Evolutionary conservation across 2,113 vertebrate species (phyloP), one percentile per base, ranked within the genome.

Genomic region (Typhlomys cinereus): DNA sequence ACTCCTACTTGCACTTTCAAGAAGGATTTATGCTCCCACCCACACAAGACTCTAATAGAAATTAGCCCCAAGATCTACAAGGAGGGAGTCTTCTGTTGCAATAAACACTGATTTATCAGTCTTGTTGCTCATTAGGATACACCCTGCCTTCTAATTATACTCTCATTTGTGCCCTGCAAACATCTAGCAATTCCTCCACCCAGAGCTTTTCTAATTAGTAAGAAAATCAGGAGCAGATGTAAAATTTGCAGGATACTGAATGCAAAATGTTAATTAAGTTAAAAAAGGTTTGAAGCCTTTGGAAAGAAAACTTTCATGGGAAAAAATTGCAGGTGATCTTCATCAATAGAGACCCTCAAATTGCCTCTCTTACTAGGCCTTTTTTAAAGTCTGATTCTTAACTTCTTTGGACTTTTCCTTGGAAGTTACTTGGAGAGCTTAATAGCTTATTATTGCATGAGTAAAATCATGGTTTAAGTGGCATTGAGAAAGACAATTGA

Each of bases 151-250:
- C 87, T 93, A 95, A 95, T 95, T 86, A 84, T 31, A 79, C 79
- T 89, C 66, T 94, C 85, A 89, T 96, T 93, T 82, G 92, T 85
- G 36, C 88, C 76, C 64, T 85, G 92, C 64, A 91, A 85, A 91
- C 87, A 94, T 90, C 81, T 57, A 87, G 87, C 46, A 76, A 76
- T 61, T 76, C 83, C 71, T 87, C 93, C 50, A 89, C 69, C 92
- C 89, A 78, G 89, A 92, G 94, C 67, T 73, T 91, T 89, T 89
- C 88, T 88, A 93, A 93, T 95, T 95, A 96, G 84, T 78, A 41
- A 86, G 87, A 92, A 91, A 95, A 85, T 79, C 90, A 69, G 81
- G 36, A 59, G 94, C 94, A 96, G 96, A 95, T 93, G 93, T 86
- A 88, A 94, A 95, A 93, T 88, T 88, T 17, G 0, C 96, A 88